These are phyloP conservation scores for Harmothoe impar DNA, from an alignment of 2,888 invertebrate genomes.

Conservation along the genomic window DNA sequence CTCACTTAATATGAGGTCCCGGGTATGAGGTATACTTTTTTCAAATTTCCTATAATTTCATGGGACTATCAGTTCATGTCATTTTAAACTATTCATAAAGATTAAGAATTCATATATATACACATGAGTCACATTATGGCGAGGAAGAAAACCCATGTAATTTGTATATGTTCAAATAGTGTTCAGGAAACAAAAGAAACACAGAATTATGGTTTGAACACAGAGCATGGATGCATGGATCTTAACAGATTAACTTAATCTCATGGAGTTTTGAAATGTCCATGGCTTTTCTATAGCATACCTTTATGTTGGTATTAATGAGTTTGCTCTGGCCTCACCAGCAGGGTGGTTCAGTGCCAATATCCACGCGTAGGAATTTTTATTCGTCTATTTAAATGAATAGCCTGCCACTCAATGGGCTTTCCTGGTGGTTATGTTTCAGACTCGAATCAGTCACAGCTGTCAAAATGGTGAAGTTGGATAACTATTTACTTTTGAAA, in stretches of 20 bases:
- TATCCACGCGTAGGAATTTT: not conserved
- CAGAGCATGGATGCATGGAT: no score
- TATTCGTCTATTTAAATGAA: not conserved
- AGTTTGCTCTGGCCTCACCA: not conserved
- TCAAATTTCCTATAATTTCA: not conserved
- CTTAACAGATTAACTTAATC: no score
- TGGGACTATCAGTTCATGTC: not conserved
- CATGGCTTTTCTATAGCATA: not conserved
- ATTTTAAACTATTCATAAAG: no score
- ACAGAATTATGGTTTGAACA: no score
- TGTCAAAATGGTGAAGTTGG: constrained; percentile 46
- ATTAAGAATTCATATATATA: no score
- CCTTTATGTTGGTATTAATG: not conserved
- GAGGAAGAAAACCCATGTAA: no score
- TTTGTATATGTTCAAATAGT: no score
- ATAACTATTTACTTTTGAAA: constrained; percentile 38
- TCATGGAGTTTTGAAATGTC: no score
- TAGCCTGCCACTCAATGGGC: not conserved
- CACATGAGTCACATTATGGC: no score
- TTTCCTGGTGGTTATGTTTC: not conserved
- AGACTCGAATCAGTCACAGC: not conserved
- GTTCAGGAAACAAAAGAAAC: no score
- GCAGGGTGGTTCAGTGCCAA: not conserved
- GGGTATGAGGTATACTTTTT: no score
- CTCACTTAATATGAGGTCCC: no score